phyloP scores from a whole-genome alignment of 2,113 vertebrate genomes.

The Oophaga pumilio region DNA sequence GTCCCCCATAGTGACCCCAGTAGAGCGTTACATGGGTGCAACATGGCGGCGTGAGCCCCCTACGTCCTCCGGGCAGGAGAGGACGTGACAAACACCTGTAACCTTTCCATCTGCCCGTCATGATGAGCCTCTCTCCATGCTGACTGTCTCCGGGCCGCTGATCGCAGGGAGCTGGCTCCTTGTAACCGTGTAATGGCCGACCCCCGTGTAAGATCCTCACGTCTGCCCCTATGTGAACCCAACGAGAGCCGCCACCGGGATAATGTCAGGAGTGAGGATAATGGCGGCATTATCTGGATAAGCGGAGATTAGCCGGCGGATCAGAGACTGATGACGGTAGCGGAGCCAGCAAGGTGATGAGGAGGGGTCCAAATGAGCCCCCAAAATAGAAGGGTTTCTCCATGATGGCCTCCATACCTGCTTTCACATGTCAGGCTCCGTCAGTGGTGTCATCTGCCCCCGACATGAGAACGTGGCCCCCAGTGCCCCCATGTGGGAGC shows the following conservation, averaged over 20 bases:
- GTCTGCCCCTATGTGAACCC: neutral
- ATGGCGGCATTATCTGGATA: conserved; percentile 28
- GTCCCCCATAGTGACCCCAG: neutral
- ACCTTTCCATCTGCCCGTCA: conserved; percentile 19
- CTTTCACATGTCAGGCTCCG: neutral
- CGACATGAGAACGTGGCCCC: too few relatives aligned
- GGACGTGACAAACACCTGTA: conserved; percentile 33
- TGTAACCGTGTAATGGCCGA: neutral
- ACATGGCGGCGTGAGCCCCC: neutral
- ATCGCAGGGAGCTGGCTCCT: neutral
- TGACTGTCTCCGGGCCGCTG: too few relatives aligned
- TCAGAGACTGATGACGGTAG: neutral
- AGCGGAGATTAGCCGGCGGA: neutral
- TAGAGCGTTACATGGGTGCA: neutral
- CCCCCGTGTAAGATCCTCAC: neutral
- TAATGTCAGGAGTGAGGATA: neutral
- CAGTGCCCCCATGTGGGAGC: too few relatives aligned
- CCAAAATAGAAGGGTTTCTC: neutral
- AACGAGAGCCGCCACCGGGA: neutral
- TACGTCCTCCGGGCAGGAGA: neutral
- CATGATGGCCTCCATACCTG: neutral
- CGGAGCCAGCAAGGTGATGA: neutral
- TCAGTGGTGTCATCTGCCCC: too few relatives aligned
- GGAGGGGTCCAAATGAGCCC: neutral
- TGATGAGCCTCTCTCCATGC: conserved; percentile 7